Evolutionary conservation across 1,140 invertebrate genomes (phyloP).

Genomic region (Andrena cerasifolii): DNA sequence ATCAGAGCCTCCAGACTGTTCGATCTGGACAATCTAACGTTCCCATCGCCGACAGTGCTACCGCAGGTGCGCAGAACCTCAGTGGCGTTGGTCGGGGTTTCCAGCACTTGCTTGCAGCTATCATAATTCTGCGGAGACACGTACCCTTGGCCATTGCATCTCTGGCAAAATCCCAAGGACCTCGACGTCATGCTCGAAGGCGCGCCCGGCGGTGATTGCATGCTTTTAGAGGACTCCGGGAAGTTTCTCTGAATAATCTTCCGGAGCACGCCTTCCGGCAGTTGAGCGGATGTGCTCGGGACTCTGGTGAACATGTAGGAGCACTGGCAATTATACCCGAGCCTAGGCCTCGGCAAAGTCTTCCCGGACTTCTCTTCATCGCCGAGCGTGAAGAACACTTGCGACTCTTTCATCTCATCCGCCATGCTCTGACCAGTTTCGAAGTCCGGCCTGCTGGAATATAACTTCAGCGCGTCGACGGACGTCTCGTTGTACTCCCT

Average conservation of each 20-base stretch:
- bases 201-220: slow-evolving; percentile 60
- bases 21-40: slow-evolving; percentile 57
- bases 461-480: slow-evolving; percentile 46
- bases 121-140: slow-evolving; percentile 62
- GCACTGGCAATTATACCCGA: slow-evolving; percentile 71
- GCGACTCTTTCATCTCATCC: slow-evolving; percentile 55
- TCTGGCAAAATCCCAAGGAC: slow-evolving; percentile 66
- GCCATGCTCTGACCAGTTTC: slow-evolving; percentile 2
- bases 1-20: slow-evolving; percentile 76
- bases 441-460: slow-evolving; percentile 44
- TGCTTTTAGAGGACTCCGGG: slow-evolving; percentile 77
- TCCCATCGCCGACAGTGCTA: slow-evolving; percentile 60
- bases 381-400: slow-evolving; percentile 90
- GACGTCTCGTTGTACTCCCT: slow-evolving; percentile 12
- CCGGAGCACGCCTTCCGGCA: slow-evolving; percentile 73
- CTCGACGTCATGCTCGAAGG: slow-evolving; percentile 48
- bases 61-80: slow-evolving; percentile 75
- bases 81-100: slow-evolving; percentile 78
- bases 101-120: slow-evolving; percentile 69
- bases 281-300: slow-evolving; percentile 75
- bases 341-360: slow-evolving; percentile 36
- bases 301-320: slow-evolving; percentile 73
- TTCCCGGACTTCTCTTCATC: slow-evolving; percentile 86
- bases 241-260: slow-evolving; percentile 79
- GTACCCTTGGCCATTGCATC: slow-evolving; percentile 69